phyloP scores from a whole-genome alignment of 2,113 vertebrate species.

The Marcusenius ussheri region DNA sequence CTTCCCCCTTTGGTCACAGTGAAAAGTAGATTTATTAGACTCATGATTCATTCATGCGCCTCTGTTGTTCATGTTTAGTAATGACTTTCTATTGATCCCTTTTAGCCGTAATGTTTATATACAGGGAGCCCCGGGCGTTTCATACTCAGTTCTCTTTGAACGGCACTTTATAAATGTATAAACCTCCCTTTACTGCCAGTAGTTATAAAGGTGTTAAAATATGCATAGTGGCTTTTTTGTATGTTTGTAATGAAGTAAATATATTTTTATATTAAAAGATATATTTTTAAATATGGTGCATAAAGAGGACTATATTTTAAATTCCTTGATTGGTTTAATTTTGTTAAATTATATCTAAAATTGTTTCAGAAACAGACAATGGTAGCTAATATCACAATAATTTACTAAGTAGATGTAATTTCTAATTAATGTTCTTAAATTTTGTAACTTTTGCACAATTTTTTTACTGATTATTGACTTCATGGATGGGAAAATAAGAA shows the following conservation, averaged over 20 bases:
- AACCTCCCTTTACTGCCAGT: neutral
- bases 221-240: neutral
- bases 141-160: neutral
- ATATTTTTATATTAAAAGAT: neutral
- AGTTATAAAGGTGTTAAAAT: neutral
- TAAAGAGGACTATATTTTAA: neutral
- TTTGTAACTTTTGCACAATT: neutral
- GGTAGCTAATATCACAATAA: neutral
- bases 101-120: neutral
- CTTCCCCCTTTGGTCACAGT: neutral
- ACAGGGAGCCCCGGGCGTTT: neutral
- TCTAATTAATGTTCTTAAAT: neutral
- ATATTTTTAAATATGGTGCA: neutral
- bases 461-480: neutral
- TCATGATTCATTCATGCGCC: neutral
- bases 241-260: neutral
- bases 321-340: neutral
- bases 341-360: neutral
- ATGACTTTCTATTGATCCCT: neutral
- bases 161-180: neutral
- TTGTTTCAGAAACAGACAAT: neutral
- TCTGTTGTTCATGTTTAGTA: conserved; percentile 9
- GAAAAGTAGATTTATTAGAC: neutral
- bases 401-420: neutral
- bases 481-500: neutral